A percentile compares a stretch with the other conserved stretches of the same genome.
phyloP scores from a whole-genome alignment of 2,113 vertebrate genomes.

The Oreamnos americanus region DNA sequence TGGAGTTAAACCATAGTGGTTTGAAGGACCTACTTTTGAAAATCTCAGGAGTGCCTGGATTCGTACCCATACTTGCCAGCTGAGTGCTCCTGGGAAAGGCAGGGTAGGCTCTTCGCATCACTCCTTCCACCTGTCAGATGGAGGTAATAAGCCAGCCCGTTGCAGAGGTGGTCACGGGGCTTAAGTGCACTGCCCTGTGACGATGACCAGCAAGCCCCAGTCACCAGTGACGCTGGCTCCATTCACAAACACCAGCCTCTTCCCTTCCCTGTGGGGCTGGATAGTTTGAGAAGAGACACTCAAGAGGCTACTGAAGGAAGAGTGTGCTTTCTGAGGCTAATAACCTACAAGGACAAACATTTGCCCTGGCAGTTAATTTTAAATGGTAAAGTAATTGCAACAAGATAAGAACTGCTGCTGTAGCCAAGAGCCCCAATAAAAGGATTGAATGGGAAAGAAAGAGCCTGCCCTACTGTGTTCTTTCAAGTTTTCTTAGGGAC shows the following conservation, averaged over 20 bases:
- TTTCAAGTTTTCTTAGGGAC: neutral
- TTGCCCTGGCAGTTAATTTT: slow-evolving; percentile 5
- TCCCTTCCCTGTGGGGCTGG: too few species aligned
- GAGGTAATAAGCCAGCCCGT: neutral
- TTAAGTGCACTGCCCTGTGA: neutral
- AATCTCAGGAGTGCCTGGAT: neutral
- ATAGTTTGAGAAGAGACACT: neutral
- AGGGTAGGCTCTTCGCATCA: neutral
- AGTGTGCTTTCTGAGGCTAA: neutral
- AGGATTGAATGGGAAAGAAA: neutral
- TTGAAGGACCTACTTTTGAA: neutral
- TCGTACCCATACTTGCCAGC: neutral
- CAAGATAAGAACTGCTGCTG: neutral
- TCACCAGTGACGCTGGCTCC: neutral
- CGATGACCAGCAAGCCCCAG: neutral
- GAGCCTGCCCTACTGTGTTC: neutral
- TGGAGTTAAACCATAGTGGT: neutral
- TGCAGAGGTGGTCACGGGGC: neutral
- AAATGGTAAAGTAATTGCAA: slow-evolving; percentile 27
- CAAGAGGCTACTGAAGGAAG: neutral
- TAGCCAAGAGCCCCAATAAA: neutral
- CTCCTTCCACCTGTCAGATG: neutral
- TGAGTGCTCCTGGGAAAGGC: neutral
- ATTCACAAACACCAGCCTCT: too few species aligned
- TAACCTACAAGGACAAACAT: neutral